phyloP scores from a whole-genome alignment of 2,888 invertebrate species.

The Apomyelois bistriatella region DNA sequence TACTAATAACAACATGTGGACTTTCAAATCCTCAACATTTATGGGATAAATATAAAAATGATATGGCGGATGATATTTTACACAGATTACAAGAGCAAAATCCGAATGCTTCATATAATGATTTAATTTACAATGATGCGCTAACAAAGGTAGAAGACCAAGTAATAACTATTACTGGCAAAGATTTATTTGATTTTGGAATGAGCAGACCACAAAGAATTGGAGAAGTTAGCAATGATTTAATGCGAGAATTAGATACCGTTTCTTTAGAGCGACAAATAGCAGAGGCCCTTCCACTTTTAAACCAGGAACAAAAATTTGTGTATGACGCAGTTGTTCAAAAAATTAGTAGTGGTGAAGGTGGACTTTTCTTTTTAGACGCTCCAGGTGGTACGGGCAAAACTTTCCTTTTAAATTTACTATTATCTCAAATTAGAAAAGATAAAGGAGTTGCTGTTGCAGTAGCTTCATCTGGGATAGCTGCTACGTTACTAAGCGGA shows the following conservation, averaged over 20 bases:
- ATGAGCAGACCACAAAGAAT: slow-evolving; percentile 22
- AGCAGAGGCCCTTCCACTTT: slow-evolving; percentile 13
- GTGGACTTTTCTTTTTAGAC: slow-evolving; percentile 14
- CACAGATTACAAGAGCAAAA: slow-evolving; percentile 18
- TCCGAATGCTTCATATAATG: slow-evolving; percentile 20
- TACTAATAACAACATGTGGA: slow-evolving; percentile 21
- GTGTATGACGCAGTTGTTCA: background rate
- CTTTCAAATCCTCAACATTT: slow-evolving; percentile 21
- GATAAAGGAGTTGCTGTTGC: slow-evolving; percentile 22
- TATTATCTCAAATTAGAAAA: slow-evolving; percentile 16
- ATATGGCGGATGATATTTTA: slow-evolving; percentile 14
- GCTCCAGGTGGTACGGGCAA: slow-evolving; percentile 20
- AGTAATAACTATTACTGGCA: slow-evolving; percentile 21
- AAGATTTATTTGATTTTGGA: slow-evolving; percentile 25
- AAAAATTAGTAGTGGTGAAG: slow-evolving; percentile 9
- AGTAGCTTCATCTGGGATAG: too few species aligned
- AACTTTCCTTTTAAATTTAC: slow-evolving; percentile 2
- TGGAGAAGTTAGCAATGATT: slow-evolving; percentile 21
- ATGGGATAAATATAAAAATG: slow-evolving; percentile 19
- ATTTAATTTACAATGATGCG: slow-evolving; percentile 22
- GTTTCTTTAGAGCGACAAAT: slow-evolving; percentile 21
- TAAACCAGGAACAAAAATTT: background rate
- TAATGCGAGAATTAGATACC: slow-evolving; percentile 20
- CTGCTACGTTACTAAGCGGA: too few species aligned
- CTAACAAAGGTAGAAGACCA: slow-evolving; percentile 25